Evolutionary conservation across 2,113 vertebrate genomes (phyloP), one percentile per base, ranked within the genome.

Genomic region (Hydrolagus affinis): DNA sequence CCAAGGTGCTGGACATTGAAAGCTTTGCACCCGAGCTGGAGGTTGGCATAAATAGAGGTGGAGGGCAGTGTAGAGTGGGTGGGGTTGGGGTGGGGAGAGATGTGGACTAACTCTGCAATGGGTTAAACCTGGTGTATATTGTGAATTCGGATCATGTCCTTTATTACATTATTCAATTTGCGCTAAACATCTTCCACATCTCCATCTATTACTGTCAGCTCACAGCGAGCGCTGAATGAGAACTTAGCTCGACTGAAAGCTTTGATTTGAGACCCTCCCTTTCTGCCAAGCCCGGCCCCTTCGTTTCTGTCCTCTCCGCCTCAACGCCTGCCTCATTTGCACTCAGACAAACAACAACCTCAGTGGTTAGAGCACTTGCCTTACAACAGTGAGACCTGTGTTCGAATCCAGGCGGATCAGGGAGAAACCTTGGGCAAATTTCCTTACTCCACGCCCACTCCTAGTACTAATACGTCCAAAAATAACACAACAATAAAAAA

Each of bases 121-220:
- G 17, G 28, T 32, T 83, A 83, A 83, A 64, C 15, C 77, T 60
- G 25, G 21, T 66, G 19, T 60, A 66, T 66, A 66, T 83, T 83
- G 25, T 68, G n/a, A 25, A 83, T 83, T 23, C 78, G 19, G 60
- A 83, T 68, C 78, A 68, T 66, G 62, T 68, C 60, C 62, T 66
- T 66, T 64, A 66, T 83, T 83, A 30, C 19, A 83, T 83, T 83
- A 83, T 83, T 83, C 78, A 83, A 68, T 83, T 66, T 83, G 78
- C 66, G 78, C 64, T 83, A 83, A 83, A 60, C 62, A 83, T 44
- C 44, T 66, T 83, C 62, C 17, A 3, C 32, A n/a, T 66, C 78
- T 83, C 78, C 59, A 83, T 66, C 78, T 28, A 83, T 83, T 68
- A 83, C 62, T 68, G 77, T 80, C 77, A 19, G 77, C 23, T 23